Evolutionary conservation across 2,113 vertebrate species (phyloP), one percentile per base, ranked within the genome.

Genomic region (Istiophorus platypterus): DNA sequence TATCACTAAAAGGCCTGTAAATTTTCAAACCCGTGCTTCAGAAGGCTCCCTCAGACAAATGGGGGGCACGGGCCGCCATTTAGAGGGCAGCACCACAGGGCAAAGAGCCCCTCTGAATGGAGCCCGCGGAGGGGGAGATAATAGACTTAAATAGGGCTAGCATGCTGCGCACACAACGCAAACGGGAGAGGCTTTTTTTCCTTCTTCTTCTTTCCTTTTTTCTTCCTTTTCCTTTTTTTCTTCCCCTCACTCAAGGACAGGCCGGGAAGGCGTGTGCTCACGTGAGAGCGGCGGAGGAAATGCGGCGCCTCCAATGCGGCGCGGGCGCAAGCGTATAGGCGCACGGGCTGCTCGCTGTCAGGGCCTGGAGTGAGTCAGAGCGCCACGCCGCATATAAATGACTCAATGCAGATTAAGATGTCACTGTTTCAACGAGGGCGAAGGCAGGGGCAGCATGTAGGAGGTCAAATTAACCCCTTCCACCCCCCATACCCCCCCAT

Each of bases 371-470:
- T 82, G 91, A 90, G 85, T 89, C 91, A 85, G 82, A 81, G 68
- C 22, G 54, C 76, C 86, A 78, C 1, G 82, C 72, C 70, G 89
- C 88, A 91, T 91, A 85, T 85, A 72, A 92, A 92, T 84, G 80
- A 91, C 65, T 92, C 69, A 58, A 86, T 79, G 74, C 75, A 84
- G 90, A 92, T 90, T 88, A 90, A 90, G 70, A 90, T 89, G 89
- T 88, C 85, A 84, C 62, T 56, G 74, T 85, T 90, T 88, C 86
- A 84, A 82, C 85, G 76, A 77, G 80, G 66, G 79, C 61, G n/a
- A 58, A 82, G 80, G 78, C 85, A 51, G 39, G 78, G 75, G 74
- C 82, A 62, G 74, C 70, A 26, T 72, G 81, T 72, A 78, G 85
- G 88, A 92, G 88, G 89, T 86, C 81, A 81, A 58, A 82, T 90